Conservation (phyloP, 2,888 invertebrate genomes). For the Altica lythri region DNA sequence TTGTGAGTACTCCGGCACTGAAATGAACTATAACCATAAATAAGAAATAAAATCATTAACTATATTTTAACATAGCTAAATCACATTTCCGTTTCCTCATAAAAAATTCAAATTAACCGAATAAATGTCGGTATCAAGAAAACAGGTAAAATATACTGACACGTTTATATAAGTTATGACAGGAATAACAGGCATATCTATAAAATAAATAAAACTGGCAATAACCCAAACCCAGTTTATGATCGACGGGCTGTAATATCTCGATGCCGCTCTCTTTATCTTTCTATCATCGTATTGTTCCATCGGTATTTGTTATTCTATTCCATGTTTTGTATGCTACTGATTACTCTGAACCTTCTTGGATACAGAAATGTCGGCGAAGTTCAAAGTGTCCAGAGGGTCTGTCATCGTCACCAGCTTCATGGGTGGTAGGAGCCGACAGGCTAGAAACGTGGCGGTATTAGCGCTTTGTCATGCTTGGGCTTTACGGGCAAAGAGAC, state of each 20-base stretch:
- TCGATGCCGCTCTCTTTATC: conserved; percentile 32
- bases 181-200: conserved; percentile 50
- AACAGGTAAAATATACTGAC: conserved; percentile 46
- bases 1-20: no score
- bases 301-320: conserved; percentile 51
- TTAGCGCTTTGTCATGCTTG: conserved; percentile 59
- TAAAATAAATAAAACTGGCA: conserved; percentile 53
- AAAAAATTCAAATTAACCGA: conserved; percentile 29
- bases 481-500: conserved; percentile 27
- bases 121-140: conserved; percentile 23
- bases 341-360: conserved; percentile 52
- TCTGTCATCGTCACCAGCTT: conserved; percentile 60
- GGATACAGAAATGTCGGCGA: conserved; percentile 48
- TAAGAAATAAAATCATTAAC: conserved; percentile 6
- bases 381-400: conserved; percentile 56
- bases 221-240: conserved; percentile 46
- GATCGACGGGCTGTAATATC: conserved; percentile 42
- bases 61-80: conserved; percentile 13
- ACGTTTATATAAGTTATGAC: conserved; percentile 56
- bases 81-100: conserved; percentile 25
- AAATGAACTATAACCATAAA: background rate
- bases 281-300: conserved; percentile 41
- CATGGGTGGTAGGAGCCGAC: conserved; percentile 60
- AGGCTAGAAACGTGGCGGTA: conserved; percentile 57
- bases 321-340: conserved; percentile 53